Evolutionary conservation across 2,113 vertebrate species (phyloP), one percentile per base, ranked within the genome.

Genomic region (Platichthys stellatus): DNA sequence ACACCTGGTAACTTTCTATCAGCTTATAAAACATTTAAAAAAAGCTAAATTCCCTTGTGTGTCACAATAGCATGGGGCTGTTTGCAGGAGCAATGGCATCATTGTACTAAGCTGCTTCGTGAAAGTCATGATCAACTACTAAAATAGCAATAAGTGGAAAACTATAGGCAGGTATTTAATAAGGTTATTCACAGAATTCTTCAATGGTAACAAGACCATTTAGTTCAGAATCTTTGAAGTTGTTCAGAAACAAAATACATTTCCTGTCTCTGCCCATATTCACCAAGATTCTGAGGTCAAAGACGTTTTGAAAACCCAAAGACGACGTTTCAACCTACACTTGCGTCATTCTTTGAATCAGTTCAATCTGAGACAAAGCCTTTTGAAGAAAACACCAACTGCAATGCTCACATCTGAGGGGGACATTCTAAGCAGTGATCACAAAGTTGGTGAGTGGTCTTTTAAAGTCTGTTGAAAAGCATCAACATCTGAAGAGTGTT

Each of bases 281-380:
- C 21, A 31, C 8, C 7, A 40, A 10, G 24, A 62, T 45, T 56
- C 21, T 59, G 18, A 57, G 24, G 35, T 28, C 24, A 81, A 65
- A 74, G 51, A 47, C 2, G 13, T 38, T 62, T 35, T 70, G 10
- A 64, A 69, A 57, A 69, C 10, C 4, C 17, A 58, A 54, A 54
- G 24, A 26, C 5, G 17, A 17, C 2, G 45, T 60, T 76, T 69
- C 54, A 62, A 12, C 45, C 43, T 40, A 8, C 31, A 67, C 28
- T 5, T 31, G 28, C 28, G 28, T 31, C 28, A 31, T 31, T 31
- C 28, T 31, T 31, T 63, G 35, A 58, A 26, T n/a, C 35, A 64
- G 35, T 71, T 51, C 31, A 11, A n/a, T 26, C 43, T 78, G 26
- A 66, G 56, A 38, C 9, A 20, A 24, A 38, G 28, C 28, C 28